Evolutionary conservation across 2,888 invertebrate species (phyloP).

Genomic region (Drosophila stalkeri): DNA sequence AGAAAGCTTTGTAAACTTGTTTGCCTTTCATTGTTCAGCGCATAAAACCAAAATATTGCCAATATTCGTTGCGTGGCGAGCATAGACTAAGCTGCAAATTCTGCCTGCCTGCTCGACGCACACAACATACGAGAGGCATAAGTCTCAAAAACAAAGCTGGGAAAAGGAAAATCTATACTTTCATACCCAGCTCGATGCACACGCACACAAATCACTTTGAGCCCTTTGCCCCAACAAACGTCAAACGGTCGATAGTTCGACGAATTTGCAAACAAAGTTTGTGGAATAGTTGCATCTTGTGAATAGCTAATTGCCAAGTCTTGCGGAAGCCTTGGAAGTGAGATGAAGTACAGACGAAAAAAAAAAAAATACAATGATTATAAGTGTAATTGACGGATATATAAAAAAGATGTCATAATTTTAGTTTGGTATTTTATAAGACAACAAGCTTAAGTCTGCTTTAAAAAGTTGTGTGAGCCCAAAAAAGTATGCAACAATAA

Average conservation of each 20-base stretch:
- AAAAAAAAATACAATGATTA: not conserved
- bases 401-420: too few relatives aligned
- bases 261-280: conserved; percentile 44
- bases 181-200: conserved; percentile 21
- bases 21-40: conserved; percentile 20
- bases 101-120: conserved; percentile 13
- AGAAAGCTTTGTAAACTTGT: conserved; percentile 11
- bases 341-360: conserved; percentile 5
- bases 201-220: conserved; percentile 40
- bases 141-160: conserved; percentile 55
- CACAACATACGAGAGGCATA: conserved; percentile 45
- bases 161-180: conserved; percentile 36
- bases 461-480: not conserved
- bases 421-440: too few relatives aligned
- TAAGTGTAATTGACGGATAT: not conserved
- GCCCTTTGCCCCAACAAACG: conserved; percentile 17
- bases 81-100: conserved; percentile 47
- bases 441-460: not conserved
- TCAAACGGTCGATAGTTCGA: conserved; percentile 36
- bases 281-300: conserved; percentile 28
- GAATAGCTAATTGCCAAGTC: conserved; percentile 40
- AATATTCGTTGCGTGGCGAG: conserved; percentile 36
- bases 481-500: conserved; percentile 3
- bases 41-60: conserved; percentile 48
- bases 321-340: conserved; percentile 18